These are phyloP conservation scores for Anoplius nigerrimus DNA, from an alignment of 2,888 invertebrate genomes.

Conservation along the genomic window DNA sequence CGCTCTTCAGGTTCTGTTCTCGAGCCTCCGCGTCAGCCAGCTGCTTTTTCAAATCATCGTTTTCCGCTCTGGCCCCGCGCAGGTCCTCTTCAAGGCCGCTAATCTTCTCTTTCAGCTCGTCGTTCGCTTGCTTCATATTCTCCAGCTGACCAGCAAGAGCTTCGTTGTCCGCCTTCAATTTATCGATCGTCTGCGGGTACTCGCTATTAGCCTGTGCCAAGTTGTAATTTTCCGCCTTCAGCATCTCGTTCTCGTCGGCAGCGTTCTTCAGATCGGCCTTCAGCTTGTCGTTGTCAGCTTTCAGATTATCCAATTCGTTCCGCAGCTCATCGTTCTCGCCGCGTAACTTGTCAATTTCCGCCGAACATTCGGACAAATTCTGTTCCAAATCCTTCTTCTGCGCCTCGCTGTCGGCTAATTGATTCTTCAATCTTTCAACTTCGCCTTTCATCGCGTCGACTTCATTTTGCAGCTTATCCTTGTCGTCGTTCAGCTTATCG, in stretches of 20 bases:
- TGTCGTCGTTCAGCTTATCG: slow-evolving; percentile 30
- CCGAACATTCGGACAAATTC: slow-evolving; percentile 21
- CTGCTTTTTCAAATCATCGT: slow-evolving; percentile 29
- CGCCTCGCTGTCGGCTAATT: slow-evolving; percentile 19
- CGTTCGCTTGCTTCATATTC: not conserved
- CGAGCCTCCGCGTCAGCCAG: slow-evolving; percentile 17
- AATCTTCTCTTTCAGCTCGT: slow-evolving; percentile 41
- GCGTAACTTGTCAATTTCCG: slow-evolving; percentile 27
- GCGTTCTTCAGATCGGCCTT: slow-evolving; percentile 19
- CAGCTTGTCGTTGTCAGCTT: slow-evolving; percentile 32
- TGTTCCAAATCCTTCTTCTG: slow-evolving; percentile 12
- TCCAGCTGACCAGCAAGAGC: slow-evolving; percentile 17
- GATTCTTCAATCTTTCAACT: slow-evolving; percentile 20
- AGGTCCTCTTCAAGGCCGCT: slow-evolving; percentile 40
- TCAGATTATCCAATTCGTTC: slow-evolving; percentile 18
- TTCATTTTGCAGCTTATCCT: slow-evolving; percentile 31
- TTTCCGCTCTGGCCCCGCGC: slow-evolving; percentile 35
- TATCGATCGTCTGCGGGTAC: slow-evolving; percentile 26
- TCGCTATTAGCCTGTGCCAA: slow-evolving; percentile 15
- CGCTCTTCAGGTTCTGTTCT: slow-evolving; percentile 14
- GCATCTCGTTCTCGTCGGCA: slow-evolving; percentile 38
- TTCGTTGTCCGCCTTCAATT: slow-evolving; percentile 31
- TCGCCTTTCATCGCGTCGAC: slow-evolving; percentile 33
- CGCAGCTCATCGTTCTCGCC: slow-evolving; percentile 8
- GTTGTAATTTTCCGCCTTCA: slow-evolving; percentile 31